Evolutionary conservation across 2,113 vertebrate species (phyloP), one percentile per base, ranked within the genome.

Genomic region (Falcunculus frontatus): DNA sequence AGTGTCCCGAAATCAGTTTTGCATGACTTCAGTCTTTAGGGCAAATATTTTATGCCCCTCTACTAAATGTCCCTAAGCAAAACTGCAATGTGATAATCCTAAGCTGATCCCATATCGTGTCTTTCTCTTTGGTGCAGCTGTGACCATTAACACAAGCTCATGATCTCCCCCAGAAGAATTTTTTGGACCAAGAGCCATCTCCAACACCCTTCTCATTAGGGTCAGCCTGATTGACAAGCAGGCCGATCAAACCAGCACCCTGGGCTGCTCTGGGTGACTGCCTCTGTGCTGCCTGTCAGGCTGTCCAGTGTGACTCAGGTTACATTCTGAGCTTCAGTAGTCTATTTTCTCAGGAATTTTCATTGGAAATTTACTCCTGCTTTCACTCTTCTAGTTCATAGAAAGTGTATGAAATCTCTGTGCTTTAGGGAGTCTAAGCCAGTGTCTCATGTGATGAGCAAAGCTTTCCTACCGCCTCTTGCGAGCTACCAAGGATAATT

Each of bases 401-500:
- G 91, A 93, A 96, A 95, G 68, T 49, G n/a, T 39, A 27, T 37
- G 86, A 64, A 64, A 84, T 55, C 83, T 63, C 44, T 4, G 2
- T 62, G 72, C 26, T 96, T 59, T 55, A 72, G 56, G 65, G 35
- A 90, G 18, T 75, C 84, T 84, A 68, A 95, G 97, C 50, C 27
- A 87, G 69, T 25, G 10, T 42, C 75, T 95, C 73, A 75, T 60
- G 25, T 39, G 79, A 97, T 78, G 77, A 93, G 87, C 88, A 95
- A 93, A 95, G 81, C 32, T 97, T 92, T 91, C 80, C 79, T 95
- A 65, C 86, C 79, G 69, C 53, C 33, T 95, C 68, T 81, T 90
- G 67, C 49, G 82, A 88, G 47, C 72, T 88, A 78, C 80, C 62
- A 62, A 84, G 68, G 19, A 64, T 88, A 89, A 97, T 50, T 93